Evolutionary conservation across 2,888 invertebrate genomes (phyloP), one percentile per base, ranked within the genome.

Genomic region (Diarsia mendica): DNA sequence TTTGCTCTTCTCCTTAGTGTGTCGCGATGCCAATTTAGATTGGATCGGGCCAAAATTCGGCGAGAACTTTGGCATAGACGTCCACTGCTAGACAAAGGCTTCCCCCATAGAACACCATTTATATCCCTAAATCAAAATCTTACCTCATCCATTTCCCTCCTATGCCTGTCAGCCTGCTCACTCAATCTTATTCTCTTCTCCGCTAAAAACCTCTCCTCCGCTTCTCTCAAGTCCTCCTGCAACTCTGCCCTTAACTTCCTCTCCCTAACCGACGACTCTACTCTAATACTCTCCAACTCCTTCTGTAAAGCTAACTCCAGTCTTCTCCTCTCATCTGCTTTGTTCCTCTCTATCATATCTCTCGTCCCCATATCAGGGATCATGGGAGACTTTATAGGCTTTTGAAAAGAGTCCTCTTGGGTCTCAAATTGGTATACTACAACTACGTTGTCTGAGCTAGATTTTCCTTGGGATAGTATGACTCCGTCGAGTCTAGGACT

Each of bases 211-310:
- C 95, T 95, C 76, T 96, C 95, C 72, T 97, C 96, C 2, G 95
- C 93, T 80, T 94, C 95, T 73, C 93, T 96, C 86, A 97, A 94
- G 88, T 97, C 97, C 51, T 95, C 94, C 67, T 96, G 94, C 76
- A 97, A 89, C 86, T 97, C 97, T 28, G 96, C 95, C 89, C 92
- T 97, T 96, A 91, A 96, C 92, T 90, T 97, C 94, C 91, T 97
- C 87, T 93, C 97, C 93, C 90, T 97, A 77, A 95, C 95, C 79
- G 97, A 96, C 87, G 97, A 96, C 70, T 97, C 97, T 81, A 97
- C 96, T 86, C 97, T 97, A 67, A 97, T 92, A 83, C 93, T 89
- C 85, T 97, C 96, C 82, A 97, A 92, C 90, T 97, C 97, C 75
- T 96, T 96, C 88, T 97, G 94, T 80, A 96, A 85, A 55, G 94